Percentiles rank a stretch among this genome's conserved stretches.
phyloP scores from a whole-genome alignment of 2,888 invertebrate genomes.

The Ennomos quercinarius region DNA sequence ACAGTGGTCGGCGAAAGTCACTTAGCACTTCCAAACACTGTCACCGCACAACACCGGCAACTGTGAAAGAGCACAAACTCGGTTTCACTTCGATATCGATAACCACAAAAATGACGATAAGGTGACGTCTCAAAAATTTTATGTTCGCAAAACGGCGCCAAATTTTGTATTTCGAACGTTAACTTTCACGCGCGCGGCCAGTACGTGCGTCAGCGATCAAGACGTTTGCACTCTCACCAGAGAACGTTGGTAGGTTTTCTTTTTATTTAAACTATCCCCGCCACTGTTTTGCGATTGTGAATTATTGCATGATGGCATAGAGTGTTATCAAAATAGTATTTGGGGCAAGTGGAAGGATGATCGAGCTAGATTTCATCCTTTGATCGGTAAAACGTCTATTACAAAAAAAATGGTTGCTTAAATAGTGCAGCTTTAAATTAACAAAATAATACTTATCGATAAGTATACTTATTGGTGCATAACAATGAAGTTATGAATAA shows the following conservation, averaged over 20 bases:
- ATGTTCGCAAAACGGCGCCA: conserved; percentile 55
- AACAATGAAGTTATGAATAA: too few relatives aligned
- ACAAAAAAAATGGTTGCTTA: too few relatives aligned
- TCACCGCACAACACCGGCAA: conserved; percentile 58
- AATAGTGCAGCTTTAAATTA: too few relatives aligned
- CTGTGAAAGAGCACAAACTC: conserved; percentile 42
- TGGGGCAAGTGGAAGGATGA: conserved; percentile 51
- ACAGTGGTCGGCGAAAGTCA: conserved; percentile 68
- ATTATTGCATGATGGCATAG: conserved; percentile 68
- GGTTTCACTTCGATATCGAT: conserved; percentile 44
- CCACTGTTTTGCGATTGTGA: conserved; percentile 60
- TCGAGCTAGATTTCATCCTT: conserved; percentile 15
- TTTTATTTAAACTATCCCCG: conserved; percentile 81
- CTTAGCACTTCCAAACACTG: conserved; percentile 61
- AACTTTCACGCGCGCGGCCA: conserved; percentile 67
- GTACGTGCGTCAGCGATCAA: conserved; percentile 58
- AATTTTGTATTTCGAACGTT: conserved; percentile 55
- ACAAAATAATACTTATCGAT: too few relatives aligned
- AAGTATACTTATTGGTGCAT: too few relatives aligned
- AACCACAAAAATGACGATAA: conserved; percentile 27
- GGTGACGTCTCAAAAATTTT: conserved; percentile 36
- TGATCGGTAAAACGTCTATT: not conserved
- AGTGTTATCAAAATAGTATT: conserved; percentile 67
- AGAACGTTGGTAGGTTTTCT: conserved; percentile 64
- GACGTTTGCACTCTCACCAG: conserved; percentile 78